Evolutionary conservation across 2,888 invertebrate species (phyloP).

Genomic region (Ecliptopera silaceata): DNA sequence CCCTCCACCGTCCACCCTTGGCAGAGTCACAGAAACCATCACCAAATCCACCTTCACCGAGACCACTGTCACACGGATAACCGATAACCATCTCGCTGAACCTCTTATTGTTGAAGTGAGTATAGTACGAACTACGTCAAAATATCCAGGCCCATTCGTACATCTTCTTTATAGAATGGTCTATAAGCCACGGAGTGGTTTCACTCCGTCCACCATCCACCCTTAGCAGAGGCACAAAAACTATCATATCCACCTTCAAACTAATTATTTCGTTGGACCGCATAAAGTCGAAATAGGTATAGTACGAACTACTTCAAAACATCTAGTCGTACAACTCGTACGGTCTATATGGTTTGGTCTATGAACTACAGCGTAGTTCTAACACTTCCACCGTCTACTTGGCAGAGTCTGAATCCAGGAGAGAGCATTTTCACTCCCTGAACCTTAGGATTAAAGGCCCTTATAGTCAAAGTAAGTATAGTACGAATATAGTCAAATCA

Average conservation of each 20-base stretch:
- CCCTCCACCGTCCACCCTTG: slow-evolving; percentile 92
- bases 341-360: no score
- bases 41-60: slow-evolving; percentile 98
- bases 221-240: slow-evolving; percentile 77
- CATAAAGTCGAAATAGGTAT: slow-evolving; percentile 92
- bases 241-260: slow-evolving; percentile 97
- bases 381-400: no score
- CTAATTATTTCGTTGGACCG: slow-evolving; percentile 93
- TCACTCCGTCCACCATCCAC: slow-evolving; percentile 88
- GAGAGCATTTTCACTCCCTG: no score
- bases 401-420: no score
- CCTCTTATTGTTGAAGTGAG: slow-evolving; percentile 95
- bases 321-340: background rate
- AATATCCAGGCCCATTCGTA: no score
- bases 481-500: no score
- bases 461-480: no score
- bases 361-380: no score
- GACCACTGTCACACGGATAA: slow-evolving; percentile 96
- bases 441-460: no score
- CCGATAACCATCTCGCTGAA: slow-evolving; percentile 94
- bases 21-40: slow-evolving; percentile 96
- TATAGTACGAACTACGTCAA: slow-evolving; percentile 13
- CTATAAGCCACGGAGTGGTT: slow-evolving; percentile 84
- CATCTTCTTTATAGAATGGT: slow-evolving; percentile 90
- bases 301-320: background rate